Evolutionary conservation across 2,113 vertebrate species (phyloP), one percentile per base, ranked within the genome.

Genomic region (Gavialis gangeticus): DNA sequence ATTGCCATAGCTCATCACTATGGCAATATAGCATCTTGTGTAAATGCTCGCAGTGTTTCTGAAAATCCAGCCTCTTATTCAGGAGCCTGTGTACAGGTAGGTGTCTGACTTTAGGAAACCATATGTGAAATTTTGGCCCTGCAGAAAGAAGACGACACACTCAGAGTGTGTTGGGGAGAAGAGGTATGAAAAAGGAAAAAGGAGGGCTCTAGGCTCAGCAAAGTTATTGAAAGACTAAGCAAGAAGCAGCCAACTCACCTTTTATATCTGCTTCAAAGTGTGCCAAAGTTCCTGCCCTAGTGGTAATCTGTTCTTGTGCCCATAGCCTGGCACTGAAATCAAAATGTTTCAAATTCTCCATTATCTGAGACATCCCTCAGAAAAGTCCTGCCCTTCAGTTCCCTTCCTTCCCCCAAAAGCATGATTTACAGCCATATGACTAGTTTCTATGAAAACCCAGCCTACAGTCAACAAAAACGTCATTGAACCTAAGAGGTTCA

Each of bases 391-490:
- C 7, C 3, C 19, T 71, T 71, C 34, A 37, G 21, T 71, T 34
- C 24, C 19, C 30, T 37, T 46, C 46, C 46, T 9, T 46, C 46
- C 67, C 30, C 67, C 19, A 18, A 30, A 69, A 11, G 18, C 67
- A n/a, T 69, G 67, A 37, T 71, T 71, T 71, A 37, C 30, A 71
- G 67, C 19, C 37, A 18, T 21, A 18, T 34, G 67, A 69, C 30
- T 69, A 22, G 18, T 66, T 80, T 66, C 86, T 24, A 14, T 1
- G 12, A 75, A 25, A 93, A 91, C 83, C 81, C 55, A 69, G 71
- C 17, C 12, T 82, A 57, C 66, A 0, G 1, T 4, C 37, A 79
- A 71, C 0, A 0, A 14, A 0, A 71, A 28, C 8, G 8, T 58
- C 28, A n/a, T 25, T 79, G 60, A 81, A 91, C 66, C 85, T 24